Percentiles rank a stretch among this genome's conserved stretches.
These are phyloP conservation scores for Sebastes nivosus DNA, from an alignment of 2,797 vertebrate genomes.

Conservation along the genomic window DNA sequence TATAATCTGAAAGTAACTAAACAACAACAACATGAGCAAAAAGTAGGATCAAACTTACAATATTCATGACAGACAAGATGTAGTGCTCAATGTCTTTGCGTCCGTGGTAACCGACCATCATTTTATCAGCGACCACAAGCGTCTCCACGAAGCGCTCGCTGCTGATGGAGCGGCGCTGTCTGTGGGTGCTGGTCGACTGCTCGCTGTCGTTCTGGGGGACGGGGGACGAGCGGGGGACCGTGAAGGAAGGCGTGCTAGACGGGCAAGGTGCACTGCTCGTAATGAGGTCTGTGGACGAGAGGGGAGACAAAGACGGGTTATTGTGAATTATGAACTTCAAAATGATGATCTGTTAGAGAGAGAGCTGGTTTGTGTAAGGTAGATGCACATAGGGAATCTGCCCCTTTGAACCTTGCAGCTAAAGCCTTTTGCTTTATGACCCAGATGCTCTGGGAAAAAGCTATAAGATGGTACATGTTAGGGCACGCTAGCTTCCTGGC, in stretches of 20 bases:
- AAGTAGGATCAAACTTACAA: slow-evolving; percentile 98
- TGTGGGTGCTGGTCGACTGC: slow-evolving; percentile 64
- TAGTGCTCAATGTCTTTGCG: slow-evolving; percentile 99
- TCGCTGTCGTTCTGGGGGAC: slow-evolving; percentile 73
- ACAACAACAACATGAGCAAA: slow-evolving; percentile 20
- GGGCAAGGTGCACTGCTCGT: slow-evolving; percentile 82
- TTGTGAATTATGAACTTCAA: not conserved
- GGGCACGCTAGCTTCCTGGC: slow-evolving; percentile 73
- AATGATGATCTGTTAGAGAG: not conserved
- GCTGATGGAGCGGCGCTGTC: slow-evolving; percentile 93
- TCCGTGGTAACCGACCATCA: slow-evolving; percentile 99
- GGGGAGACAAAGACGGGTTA: slow-evolving; percentile 59
- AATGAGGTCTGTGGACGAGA: slow-evolving; percentile 83
- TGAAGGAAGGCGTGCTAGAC: slow-evolving; percentile 69
- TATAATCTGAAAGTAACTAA: not conserved
- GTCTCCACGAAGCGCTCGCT: slow-evolving; percentile 98
- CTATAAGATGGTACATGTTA: slow-evolving; percentile 71
- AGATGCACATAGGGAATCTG: slow-evolving; percentile 47
- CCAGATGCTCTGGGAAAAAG: slow-evolving; percentile 78
- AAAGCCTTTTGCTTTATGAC: slow-evolving; percentile 75
- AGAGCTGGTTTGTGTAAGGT: slow-evolving; percentile 12
- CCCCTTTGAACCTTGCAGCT: slow-evolving; percentile 69
- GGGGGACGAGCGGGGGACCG: slow-evolving; percentile 47
- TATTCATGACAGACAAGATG: slow-evolving; percentile 99
- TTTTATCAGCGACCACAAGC: slow-evolving; percentile 97